A percentile compares a stretch with the other conserved stretches of the same genome.
These are phyloP conservation scores for Ectemnius lituratus DNA, from an alignment of 2,888 invertebrate species.

Conservation along the genomic window DNA sequence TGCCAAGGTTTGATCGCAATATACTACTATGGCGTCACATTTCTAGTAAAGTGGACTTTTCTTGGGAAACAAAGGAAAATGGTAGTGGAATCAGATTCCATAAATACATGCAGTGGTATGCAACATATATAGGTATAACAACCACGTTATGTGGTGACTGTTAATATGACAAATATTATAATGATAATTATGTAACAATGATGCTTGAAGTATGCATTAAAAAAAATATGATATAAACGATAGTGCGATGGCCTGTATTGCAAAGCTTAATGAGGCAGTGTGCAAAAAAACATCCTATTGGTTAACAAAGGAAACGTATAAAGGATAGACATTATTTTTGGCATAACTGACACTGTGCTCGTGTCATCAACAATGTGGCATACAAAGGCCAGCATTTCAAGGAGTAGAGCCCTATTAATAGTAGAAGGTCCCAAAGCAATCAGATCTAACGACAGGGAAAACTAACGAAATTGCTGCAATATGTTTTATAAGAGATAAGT, in stretches of 20 bases:
- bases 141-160: not conserved
- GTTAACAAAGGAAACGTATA: constrained; percentile 10
- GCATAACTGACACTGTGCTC: constrained; percentile 16
- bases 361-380: constrained; percentile 12
- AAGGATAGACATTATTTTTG: not conserved
- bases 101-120: constrained; percentile 16
- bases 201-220: not conserved
- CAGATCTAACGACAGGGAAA: not conserved
- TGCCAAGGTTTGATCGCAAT: no score
- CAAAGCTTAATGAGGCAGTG: constrained; percentile 35
- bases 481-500: constrained; percentile 46
- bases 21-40: no score
- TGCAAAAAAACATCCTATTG: no score
- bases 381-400: not conserved
- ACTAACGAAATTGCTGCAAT: constrained; percentile 34
- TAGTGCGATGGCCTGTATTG: constrained; percentile 22
- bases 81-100: no score
- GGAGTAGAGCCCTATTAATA: not conserved
- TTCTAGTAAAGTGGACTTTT: no score
- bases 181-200: not conserved
- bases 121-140: constrained; percentile 20
- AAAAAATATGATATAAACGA: constrained; percentile 38
- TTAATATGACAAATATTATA: not conserved
- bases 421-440: not conserved
- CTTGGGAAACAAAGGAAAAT: no score